phyloP scores from a whole-genome alignment of 2,888 invertebrate species.

The Drosophila niveifrons region DNA sequence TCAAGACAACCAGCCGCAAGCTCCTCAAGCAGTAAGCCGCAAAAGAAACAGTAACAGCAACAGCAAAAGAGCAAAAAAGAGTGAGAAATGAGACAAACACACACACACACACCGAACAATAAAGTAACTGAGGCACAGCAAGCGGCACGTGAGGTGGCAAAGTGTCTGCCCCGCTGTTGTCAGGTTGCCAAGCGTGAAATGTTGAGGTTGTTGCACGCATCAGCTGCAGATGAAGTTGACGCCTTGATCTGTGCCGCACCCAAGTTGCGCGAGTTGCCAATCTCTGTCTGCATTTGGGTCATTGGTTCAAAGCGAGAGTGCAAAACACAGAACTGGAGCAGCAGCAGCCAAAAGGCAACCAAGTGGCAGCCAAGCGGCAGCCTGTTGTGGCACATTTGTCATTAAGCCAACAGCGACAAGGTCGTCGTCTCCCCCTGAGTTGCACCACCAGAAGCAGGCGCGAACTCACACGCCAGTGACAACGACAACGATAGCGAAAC shows the following conservation, averaged over 20 bases:
- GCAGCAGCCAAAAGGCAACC: conserved; percentile 29
- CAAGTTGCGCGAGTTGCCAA: conserved; percentile 4
- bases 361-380: conserved; percentile 28
- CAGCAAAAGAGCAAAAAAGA: conserved; percentile 5
- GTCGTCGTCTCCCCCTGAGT: conserved; percentile 43
- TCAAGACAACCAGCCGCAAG: conserved; percentile 60
- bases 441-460: conserved; percentile 16
- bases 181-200: conserved; percentile 65
- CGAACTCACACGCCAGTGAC: background rate
- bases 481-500: background rate
- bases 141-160: conserved; percentile 29
- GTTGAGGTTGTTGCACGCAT: conserved; percentile 78
- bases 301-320: conserved; percentile 32
- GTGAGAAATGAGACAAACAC: conserved; percentile 5
- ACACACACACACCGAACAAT: background rate
- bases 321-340: conserved; percentile 65
- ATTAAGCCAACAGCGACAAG: conserved; percentile 54
- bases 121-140: conserved; percentile 12
- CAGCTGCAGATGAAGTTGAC: conserved; percentile 42
- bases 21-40: conserved; percentile 17
- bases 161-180: conserved; percentile 31
- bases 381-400: conserved; percentile 28
- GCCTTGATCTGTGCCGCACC: conserved; percentile 49
- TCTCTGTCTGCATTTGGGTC: conserved; percentile 61
- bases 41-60: conserved; percentile 6